Evolutionary conservation across 1,140 invertebrate species (phyloP).

Genomic region (Lucilia sericata): DNA sequence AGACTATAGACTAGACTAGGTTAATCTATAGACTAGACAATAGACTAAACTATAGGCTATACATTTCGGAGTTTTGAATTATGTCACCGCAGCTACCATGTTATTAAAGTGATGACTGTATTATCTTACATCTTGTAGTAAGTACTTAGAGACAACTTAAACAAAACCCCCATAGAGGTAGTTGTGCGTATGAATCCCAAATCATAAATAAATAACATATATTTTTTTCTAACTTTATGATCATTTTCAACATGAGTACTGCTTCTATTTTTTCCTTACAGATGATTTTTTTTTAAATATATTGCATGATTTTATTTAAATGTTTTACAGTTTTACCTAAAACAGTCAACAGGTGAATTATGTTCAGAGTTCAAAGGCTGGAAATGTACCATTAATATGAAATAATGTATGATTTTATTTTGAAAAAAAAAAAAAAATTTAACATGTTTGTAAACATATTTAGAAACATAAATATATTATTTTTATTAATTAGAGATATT

Average conservation of each 20-base stretch:
- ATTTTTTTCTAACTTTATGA: background rate
- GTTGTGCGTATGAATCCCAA: background rate
- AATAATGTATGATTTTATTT: background rate
- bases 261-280: background rate
- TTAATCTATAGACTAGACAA: too few relatives aligned
- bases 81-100: background rate
- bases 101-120: background rate
- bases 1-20: too few relatives aligned
- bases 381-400: background rate
- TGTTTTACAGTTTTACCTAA: background rate
- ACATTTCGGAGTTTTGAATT: too few relatives aligned
- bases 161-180: background rate
- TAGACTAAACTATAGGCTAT: too few relatives aligned
- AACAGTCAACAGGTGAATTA: conserved; percentile 15
- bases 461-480: background rate
- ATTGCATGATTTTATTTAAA: background rate
- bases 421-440: background rate
- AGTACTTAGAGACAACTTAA: background rate
- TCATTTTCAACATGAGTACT: background rate
- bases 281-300: background rate
- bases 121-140: background rate
- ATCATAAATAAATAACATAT: background rate
- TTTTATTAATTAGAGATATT: too few relatives aligned
- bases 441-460: background rate
- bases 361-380: conserved; percentile 3